Evolutionary conservation across 2,888 invertebrate genomes (phyloP).

Genomic region (Chydorus sphaericus): DNA sequence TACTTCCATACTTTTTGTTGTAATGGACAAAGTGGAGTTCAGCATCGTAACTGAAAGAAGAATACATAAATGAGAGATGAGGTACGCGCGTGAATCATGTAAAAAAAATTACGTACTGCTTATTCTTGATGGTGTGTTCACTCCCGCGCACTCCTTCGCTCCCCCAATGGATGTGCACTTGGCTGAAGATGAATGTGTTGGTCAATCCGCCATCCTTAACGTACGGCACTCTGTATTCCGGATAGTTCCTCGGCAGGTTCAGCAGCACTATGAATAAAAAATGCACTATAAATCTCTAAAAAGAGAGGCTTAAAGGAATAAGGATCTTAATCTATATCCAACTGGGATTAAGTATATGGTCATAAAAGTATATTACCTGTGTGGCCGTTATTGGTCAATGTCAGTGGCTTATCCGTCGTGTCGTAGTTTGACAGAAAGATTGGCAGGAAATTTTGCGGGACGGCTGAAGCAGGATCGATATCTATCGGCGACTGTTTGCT

Average conservation of each 20-base stretch:
- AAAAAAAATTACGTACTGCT: constrained; percentile 34
- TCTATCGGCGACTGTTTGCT: constrained; percentile 60
- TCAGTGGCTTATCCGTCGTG: constrained; percentile 32
- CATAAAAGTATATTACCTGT: constrained; percentile 37
- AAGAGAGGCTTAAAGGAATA: background rate
- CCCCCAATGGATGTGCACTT: constrained; percentile 74
- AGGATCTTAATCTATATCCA: background rate
- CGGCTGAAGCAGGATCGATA: constrained; percentile 40
- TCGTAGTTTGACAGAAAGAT: constrained; percentile 44
- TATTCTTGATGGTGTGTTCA: constrained; percentile 58
- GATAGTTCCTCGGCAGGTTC: background rate
- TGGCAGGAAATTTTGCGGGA: constrained; percentile 33
- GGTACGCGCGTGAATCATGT: background rate
- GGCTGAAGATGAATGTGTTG: constrained; percentile 45
- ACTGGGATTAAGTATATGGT: background rate
- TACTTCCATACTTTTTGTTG: constrained; percentile 37
- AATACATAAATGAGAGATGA: background rate
- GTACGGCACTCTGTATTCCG: constrained; percentile 16
- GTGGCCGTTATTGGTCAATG: constrained; percentile 50
- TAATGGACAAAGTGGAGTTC: constrained; percentile 68
- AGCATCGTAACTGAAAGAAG: constrained; percentile 43
- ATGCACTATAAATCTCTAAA: background rate
- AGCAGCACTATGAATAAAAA: background rate
- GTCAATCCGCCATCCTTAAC: constrained; percentile 41
- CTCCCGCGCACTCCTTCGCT: constrained; percentile 55